These are phyloP conservation scores for Amphiprion clarkii DNA, from an alignment of 2,797 vertebrate genomes.

Conservation along the genomic window DNA sequence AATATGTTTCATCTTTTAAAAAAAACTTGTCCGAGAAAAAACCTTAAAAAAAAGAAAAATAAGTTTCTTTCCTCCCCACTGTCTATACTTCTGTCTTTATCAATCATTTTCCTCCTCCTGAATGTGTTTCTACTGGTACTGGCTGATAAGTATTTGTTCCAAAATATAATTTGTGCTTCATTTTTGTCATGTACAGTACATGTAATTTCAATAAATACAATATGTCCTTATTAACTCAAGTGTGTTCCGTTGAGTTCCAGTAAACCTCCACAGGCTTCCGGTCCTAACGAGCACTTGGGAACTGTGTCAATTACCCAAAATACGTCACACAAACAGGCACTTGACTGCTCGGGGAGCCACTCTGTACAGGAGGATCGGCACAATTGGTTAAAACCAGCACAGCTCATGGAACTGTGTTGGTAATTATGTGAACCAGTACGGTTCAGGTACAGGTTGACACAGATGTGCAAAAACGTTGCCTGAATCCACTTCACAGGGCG, in stretches of 20 bases:
- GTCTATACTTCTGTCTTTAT: no score
- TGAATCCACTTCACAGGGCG: slow-evolving; percentile 52
- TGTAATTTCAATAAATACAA: not conserved
- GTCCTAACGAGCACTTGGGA: not conserved
- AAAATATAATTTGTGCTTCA: not conserved
- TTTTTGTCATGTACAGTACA: not conserved
- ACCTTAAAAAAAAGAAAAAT: no score
- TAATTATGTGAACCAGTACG: slow-evolving; percentile 15
- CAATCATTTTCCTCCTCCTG: not conserved
- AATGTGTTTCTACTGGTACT: not conserved
- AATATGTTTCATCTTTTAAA: no score
- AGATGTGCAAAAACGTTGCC: slow-evolving; percentile 32
- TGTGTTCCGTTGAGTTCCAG: not conserved
- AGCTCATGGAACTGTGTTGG: slow-evolving; percentile 6
- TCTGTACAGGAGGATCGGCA: slow-evolving; percentile 15
- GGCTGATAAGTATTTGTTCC: no score
- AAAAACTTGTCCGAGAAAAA: no score
- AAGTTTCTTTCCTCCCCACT: no score
- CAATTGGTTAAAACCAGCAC: slow-evolving; percentile 18
- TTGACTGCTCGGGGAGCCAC: not conserved
- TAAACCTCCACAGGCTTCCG: slow-evolving; percentile 4
- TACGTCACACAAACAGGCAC: slow-evolving; percentile 1
- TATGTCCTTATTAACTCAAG: slow-evolving; percentile 12
- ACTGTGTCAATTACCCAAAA: slow-evolving; percentile 1
- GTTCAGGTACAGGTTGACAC: slow-evolving; percentile 35